Evolutionary conservation across 2,888 invertebrate species (phyloP), one percentile per base, ranked within the genome.

Genomic region (Lepidonotus clava): DNA sequence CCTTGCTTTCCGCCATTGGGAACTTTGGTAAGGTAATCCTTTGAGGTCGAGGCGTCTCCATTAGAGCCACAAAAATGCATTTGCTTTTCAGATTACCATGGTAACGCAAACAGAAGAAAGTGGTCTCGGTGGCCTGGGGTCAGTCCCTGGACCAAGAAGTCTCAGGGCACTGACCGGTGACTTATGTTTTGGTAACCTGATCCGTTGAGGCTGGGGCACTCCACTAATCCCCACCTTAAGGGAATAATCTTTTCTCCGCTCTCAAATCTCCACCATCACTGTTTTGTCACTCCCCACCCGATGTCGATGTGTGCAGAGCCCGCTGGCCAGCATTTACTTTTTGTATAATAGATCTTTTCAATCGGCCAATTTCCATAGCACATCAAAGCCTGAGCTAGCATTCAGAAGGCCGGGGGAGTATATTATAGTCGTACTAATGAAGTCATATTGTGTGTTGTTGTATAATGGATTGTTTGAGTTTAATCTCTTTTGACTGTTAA

Each of bases 51-150:
- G n/a, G n/a, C n/a, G n/a, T n/a, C n/a, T n/a, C n/a, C n/a, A n/a
- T n/a, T n/a, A n/a, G n/a, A n/a, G n/a, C n/a, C n/a, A n/a, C n/a
- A n/a, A n/a, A 61, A 4, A 61, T 61, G 61, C 61, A n/a, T 61
- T 61, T 61, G 61, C 11, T 61, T 61, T 61, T 61, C 61, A 61
- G 61, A 61, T 61, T 61, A 61, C 61, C 14, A 61, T 61, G 28
- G 61, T 32, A 61, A 61, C 61, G 61, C 61, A 61, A 61, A 61
- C 61, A 61, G 28, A 28, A 28, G 61, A 61, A 28, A 24, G 24
- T 61, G 24, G 24, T 4, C 61, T 28, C 11, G 61, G 61, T 32
- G 61, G 46, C 61, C 61, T 14, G 28, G 4, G 24, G 28, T 14
- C 61, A 11, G 28, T 32, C 61, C 11, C 61, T n/a, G 11, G 28